A percentile compares a stretch with the other conserved stretches of the same genome.
phyloP scores from a whole-genome alignment of 1,140 invertebrate species.

The Ceratosolen solmsi region DNA sequence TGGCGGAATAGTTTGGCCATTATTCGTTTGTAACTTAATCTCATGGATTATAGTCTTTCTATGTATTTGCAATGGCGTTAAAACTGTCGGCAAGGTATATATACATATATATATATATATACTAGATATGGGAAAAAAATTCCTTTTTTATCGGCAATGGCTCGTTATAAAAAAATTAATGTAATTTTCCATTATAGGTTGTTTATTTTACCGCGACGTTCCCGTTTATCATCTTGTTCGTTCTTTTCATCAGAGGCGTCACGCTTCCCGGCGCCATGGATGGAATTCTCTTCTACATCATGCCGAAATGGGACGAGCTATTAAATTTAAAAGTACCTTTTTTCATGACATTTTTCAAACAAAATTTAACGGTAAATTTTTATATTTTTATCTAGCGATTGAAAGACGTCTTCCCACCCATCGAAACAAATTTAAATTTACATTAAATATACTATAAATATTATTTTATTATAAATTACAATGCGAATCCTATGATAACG shows the following conservation, averaged over 20 bases:
- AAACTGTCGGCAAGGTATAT: slow-evolving; percentile 80
- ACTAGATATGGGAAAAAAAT: background rate
- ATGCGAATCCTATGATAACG: no score
- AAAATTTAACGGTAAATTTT: no score
- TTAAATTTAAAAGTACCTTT: slow-evolving; percentile 75
- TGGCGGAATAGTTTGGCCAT: slow-evolving; percentile 81
- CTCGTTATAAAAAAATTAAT: slow-evolving; percentile 13
- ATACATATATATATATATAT: no score
- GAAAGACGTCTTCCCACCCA: no score
- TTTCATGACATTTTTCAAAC: no score
- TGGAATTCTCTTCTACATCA: slow-evolving; percentile 87
- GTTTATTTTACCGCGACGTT: slow-evolving; percentile 91
- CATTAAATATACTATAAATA: no score
- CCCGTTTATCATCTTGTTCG: slow-evolving; percentile 85
- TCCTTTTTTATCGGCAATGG: background rate
- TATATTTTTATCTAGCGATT: no score
- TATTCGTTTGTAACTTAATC: slow-evolving; percentile 80
- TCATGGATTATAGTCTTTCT: slow-evolving; percentile 87
- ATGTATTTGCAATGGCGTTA: slow-evolving; percentile 87
- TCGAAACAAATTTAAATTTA: no score
- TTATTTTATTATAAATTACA: no score
- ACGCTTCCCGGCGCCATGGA: slow-evolving; percentile 84
- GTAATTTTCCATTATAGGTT: slow-evolving; percentile 73
- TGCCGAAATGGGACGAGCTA: slow-evolving; percentile 86
- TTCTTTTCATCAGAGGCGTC: slow-evolving; percentile 82